Evolutionary conservation across 1,140 invertebrate species (phyloP), one percentile per base, ranked within the genome.

Genomic region (Heliconius nattereri): DNA sequence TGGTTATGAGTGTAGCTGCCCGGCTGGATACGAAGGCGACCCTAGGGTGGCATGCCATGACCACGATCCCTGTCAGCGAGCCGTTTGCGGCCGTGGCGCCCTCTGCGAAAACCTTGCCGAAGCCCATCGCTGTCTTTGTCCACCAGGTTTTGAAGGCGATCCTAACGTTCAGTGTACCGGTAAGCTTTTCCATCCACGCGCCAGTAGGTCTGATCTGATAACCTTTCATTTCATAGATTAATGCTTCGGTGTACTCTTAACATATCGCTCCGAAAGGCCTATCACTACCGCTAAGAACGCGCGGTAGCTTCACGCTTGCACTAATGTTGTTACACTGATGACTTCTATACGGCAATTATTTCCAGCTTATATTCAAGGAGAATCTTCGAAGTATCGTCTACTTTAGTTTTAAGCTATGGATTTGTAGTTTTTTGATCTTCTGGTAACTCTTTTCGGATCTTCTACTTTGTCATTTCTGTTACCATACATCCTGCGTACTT

Each of bases 1-100:
- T 77, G 96, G 96, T 57, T 96, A 97, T 94, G 96, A 96, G 85
- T 99, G 98, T 95, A 96, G 97, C 83, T 99, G 98, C 92, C 97
- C 97, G 40, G 90, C 95, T 60, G 98, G 98, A 72, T 97, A 95
- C 90, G 96, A 96, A 35, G 97, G 97, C 32, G 97, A 98, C 86
- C 95, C 96, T 49, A 95, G 95, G 76, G 93, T 95, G 16, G 94
- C 93, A n/a, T 97, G 97, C 75, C 98, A 97, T 85, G 85, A 98
- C 88, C 94, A 97, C 71, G 96, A 98, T 91, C 97, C 98, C 94
- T 98, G 98, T 91, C 95, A 96, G 79, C 95, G 96, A 80, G 94
- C 94, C 40, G 95, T 96, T 74, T 99, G 98, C 91, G 98, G 97
- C 80, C 95, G 96, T 73, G 96, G 96, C 85, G 98, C 98, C 26